Base-by-base conservation (phyloP, 2,888 invertebrate genomes). In the Serrognathus titanus region DNA sequence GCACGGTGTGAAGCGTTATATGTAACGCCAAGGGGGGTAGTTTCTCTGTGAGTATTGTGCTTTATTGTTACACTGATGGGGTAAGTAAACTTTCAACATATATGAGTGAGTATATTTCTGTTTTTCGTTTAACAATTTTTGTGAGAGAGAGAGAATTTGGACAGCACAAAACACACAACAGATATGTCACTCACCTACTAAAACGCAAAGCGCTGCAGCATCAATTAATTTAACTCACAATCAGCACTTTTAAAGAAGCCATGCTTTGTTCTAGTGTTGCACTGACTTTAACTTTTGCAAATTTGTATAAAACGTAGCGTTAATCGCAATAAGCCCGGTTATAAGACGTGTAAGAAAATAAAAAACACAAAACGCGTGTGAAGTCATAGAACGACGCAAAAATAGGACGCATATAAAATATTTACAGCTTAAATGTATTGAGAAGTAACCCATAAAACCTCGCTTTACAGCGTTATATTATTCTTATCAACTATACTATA, bases 131-230 rank as follows among this genome's bases (percentile, higher is more conserved):
- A 16, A 16, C 16, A 16, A 16, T 36, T 40, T 51, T 51, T 58
- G n/a, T 45, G 6, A 6, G 24, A 31, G 24, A 24, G 24, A 24
- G 24, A 31, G 5, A 31, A 31, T 31, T 51, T 50, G 53, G 53
- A 58, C 58, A 54, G 58, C 58, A 58, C 58, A 58, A 51, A 53
- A 58, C 58, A 58, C 57, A 58, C 57, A 57, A 53, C 47, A 51
- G 50, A 54, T 47, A 58, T 53, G 46, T 57, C 53, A 58, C 58
- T 58, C 58, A 64, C 48, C 50, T 57, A 55, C 39, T 61, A 58
- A 52, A 58, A 62, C 56, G 48, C 60, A 55, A 65, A 63, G 66
- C 65, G 63, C 64, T 66, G 58, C 63, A 64, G 64, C 63, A 54
- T 43, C 60, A 59, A 38, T 57, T 60, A 58, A 58, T 48, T 31